These are phyloP conservation scores for Stigmatopora argus DNA, from an alignment of 2,113 vertebrate genomes.

Conservation along the genomic window DNA sequence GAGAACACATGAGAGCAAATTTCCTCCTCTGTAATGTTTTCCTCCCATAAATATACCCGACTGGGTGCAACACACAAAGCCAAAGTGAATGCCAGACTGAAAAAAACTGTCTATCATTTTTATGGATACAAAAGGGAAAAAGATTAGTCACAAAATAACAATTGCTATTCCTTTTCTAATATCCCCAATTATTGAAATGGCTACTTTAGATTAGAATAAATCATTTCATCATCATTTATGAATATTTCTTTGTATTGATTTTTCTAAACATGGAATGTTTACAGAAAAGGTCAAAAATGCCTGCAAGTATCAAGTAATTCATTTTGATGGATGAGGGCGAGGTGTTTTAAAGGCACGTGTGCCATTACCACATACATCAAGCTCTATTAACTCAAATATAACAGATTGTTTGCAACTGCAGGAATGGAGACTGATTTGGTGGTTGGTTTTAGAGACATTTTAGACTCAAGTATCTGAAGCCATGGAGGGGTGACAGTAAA, in stretches of 20 bases:
- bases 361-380: background rate
- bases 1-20: background rate
- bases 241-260: background rate
- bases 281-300: background rate
- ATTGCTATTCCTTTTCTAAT: background rate
- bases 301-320: background rate
- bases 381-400: background rate
- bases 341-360: background rate
- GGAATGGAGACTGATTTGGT: conserved; percentile 15
- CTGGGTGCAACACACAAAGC: background rate
- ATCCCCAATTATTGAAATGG: background rate
- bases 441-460: conserved; percentile 44
- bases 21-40: background rate
- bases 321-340: background rate
- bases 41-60: background rate
- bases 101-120: background rate
- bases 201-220: background rate
- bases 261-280: background rate
- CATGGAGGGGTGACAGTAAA: conserved; percentile 47
- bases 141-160: background rate
- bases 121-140: background rate
- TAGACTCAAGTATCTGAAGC: conserved; percentile 55
- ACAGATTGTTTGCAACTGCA: conserved; percentile 45
- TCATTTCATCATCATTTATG: background rate
- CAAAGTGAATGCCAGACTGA: background rate